Conservation (phyloP, 2,113 vertebrate genomes). For the Crotalus viridis region DNA sequence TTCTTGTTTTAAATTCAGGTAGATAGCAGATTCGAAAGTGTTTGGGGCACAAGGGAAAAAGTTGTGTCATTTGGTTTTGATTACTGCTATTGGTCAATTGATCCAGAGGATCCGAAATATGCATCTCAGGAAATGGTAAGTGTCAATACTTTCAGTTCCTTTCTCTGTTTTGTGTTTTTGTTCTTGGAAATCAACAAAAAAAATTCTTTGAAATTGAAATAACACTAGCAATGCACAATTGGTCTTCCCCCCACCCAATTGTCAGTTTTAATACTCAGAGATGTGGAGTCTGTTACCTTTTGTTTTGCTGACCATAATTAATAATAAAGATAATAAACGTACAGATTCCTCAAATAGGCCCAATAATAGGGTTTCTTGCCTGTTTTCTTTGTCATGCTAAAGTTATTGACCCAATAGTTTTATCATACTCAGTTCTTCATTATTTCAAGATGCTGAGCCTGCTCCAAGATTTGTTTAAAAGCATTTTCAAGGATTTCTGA, state of each 20-base stretch:
- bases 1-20: slow-evolving; percentile 68
- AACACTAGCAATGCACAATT: background rate
- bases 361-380: background rate
- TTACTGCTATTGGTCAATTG: slow-evolving; percentile 96
- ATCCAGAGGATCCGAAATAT: slow-evolving; percentile 83
- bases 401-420: background rate
- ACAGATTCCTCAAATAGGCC: background rate
- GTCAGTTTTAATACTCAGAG: background rate
- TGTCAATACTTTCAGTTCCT: slow-evolving; percentile 25
- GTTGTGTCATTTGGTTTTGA: slow-evolving; percentile 90
- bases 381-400: background rate
- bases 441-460: background rate
- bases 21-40: slow-evolving; percentile 74
- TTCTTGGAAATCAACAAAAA: background rate
- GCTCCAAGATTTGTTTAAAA: background rate
- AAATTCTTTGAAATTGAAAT: background rate
- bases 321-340: background rate
- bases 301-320: background rate
- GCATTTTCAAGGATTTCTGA: background rate
- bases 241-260: background rate
- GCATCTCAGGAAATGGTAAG: slow-evolving; percentile 95
- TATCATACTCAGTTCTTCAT: background rate
- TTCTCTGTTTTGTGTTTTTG: slow-evolving; percentile 2
- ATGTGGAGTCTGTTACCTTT: background rate
- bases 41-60: slow-evolving; percentile 84